Evolutionary conservation across 1,140 invertebrate species (phyloP).

Genomic region (Copidosoma floridanum): DNA sequence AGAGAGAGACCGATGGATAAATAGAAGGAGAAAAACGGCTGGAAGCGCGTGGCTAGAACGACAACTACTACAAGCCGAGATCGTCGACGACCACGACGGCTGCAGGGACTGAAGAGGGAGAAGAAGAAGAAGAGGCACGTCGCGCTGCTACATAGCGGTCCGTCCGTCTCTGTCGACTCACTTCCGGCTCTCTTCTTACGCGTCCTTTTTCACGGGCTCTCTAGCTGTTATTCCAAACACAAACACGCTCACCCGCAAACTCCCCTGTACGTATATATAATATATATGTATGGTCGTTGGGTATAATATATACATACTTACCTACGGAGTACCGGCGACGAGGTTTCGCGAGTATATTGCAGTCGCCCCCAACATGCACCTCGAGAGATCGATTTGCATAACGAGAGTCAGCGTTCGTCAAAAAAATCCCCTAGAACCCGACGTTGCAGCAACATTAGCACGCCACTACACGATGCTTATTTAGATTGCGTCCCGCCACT

Average conservation of each 20-base stretch:
- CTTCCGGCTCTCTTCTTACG: constrained; percentile 15
- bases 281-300: too few species aligned
- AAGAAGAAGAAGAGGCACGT: not conserved
- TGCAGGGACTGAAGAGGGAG: too few species aligned
- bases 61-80: too few species aligned
- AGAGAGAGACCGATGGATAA: not conserved
- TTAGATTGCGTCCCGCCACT: constrained; percentile 4
- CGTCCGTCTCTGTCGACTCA: constrained; percentile 8
- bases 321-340: too few species aligned
- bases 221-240: not conserved
- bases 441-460: not conserved
- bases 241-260: too few species aligned
- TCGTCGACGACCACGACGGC: too few species aligned
- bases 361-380: too few species aligned
- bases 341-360: too few species aligned
- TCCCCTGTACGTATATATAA: too few species aligned
- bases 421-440: not conserved
- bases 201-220: not conserved
- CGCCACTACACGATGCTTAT: not conserved
- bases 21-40: not conserved
- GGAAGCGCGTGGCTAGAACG: too few species aligned
- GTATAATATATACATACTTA: too few species aligned
- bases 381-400: not conserved
- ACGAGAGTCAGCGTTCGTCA: not conserved
- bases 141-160: not conserved